Evolutionary conservation across 2,797 vertebrate species (phyloP).

Genomic region (Champsocephalus gunnari): DNA sequence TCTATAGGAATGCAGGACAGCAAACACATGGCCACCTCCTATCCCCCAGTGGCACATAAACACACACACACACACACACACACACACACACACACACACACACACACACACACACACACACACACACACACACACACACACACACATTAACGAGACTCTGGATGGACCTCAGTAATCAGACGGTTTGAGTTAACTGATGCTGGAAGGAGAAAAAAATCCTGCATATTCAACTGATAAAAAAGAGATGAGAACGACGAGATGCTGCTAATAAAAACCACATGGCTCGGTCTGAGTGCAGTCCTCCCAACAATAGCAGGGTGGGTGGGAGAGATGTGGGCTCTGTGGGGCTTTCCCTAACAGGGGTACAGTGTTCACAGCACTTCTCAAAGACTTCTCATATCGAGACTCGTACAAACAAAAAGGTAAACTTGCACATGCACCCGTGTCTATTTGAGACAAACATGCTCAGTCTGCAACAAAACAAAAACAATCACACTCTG

Average conservation of each 20-base stretch:
- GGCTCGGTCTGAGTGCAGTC: slow-evolving; percentile 47
- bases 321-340: slow-evolving; percentile 52
- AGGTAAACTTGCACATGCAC: slow-evolving; percentile 25
- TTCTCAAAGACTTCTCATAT: slow-evolving; percentile 26
- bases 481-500: slow-evolving; percentile 43
- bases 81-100: too few species aligned
- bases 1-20: slow-evolving; percentile 66
- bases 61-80: slow-evolving; percentile 18
- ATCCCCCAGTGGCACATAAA: slow-evolving; percentile 51
- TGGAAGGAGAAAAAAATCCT: slow-evolving; percentile 1
- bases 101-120: slow-evolving; percentile 22
- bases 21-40: slow-evolving; percentile 64
- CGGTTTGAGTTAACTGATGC: slow-evolving; percentile 38
- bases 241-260: slow-evolving; percentile 56
- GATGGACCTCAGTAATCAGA: slow-evolving; percentile 38
- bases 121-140: slow-evolving; percentile 16
- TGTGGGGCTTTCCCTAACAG: slow-evolving; percentile 46
- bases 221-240: slow-evolving; percentile 44
- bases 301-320: slow-evolving; percentile 60
- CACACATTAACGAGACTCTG: neutral
- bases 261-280: slow-evolving; percentile 77
- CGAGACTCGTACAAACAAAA: slow-evolving; percentile 20
- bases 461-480: slow-evolving; percentile 27
- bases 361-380: slow-evolving; percentile 33
- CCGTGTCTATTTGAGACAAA: slow-evolving; percentile 12